Percentiles rank a stretch among this genome's conserved stretches.
phyloP scores from a whole-genome alignment of 2,888 invertebrate species.

The Quadroppia sp. region DNA sequence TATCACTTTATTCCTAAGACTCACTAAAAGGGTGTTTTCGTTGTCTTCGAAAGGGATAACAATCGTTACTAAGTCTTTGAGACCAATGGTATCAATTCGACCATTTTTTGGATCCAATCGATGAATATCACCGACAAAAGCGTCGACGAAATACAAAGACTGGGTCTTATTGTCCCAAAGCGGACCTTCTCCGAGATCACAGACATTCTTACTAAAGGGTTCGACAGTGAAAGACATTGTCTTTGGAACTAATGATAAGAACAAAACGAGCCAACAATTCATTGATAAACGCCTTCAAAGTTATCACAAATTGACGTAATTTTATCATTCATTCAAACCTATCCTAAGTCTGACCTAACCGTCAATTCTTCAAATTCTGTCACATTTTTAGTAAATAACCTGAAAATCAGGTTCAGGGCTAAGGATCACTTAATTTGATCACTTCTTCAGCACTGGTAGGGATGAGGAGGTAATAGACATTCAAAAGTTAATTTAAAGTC shows the following conservation, averaged over 20 bases:
- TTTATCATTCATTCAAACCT: too few relatives aligned
- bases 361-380: too few relatives aligned
- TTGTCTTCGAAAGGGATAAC: slow-evolving; percentile 45
- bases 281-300: too few relatives aligned
- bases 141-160: slow-evolving; percentile 47
- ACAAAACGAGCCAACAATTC: too few relatives aligned
- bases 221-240: slow-evolving; percentile 27
- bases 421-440: too few relatives aligned
- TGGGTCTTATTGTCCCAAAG: slow-evolving; percentile 47
- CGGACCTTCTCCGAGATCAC: slow-evolving; percentile 48
- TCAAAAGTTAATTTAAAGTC: too few relatives aligned
- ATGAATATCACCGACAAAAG: slow-evolving; percentile 46
- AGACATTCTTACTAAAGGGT: not conserved
- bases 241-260: not conserved
- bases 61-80: slow-evolving; percentile 45
- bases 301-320: too few relatives aligned
- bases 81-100: slow-evolving; percentile 43
- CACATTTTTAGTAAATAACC: too few relatives aligned
- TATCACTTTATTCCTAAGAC: slow-evolving; percentile 40
- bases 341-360: too few relatives aligned
- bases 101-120: not conserved
- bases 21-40: slow-evolving; percentile 42
- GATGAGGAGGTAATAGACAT: too few relatives aligned
- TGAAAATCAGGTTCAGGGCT: too few relatives aligned
- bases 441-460: too few relatives aligned